A percentile compares a stretch with the other conserved stretches of the same genome.
These are phyloP conservation scores for Hirtodrosophila duncani DNA, from an alignment of 2,888 invertebrate species.

Conservation along the genomic window DNA sequence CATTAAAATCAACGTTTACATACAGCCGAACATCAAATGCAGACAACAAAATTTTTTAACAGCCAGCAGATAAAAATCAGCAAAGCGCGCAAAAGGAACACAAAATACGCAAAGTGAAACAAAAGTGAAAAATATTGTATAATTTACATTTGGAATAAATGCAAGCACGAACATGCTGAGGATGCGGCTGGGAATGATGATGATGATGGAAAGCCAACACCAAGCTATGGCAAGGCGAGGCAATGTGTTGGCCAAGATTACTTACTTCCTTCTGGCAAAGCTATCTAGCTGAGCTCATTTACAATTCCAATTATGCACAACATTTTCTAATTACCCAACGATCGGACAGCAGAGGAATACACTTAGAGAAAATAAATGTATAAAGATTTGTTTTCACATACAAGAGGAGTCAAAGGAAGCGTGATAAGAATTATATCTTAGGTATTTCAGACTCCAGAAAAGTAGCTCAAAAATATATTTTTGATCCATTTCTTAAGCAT, in stretches of 20 bases:
- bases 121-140: constrained; percentile 63
- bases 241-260: constrained; percentile 55
- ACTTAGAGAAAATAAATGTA: neutral
- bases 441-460: too few relatives aligned
- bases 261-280: constrained; percentile 50
- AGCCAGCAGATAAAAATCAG: constrained; percentile 66
- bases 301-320: constrained; percentile 73
- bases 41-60: constrained; percentile 65
- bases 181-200: neutral
- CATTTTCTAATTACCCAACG: constrained; percentile 73
- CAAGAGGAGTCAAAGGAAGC: too few relatives aligned
- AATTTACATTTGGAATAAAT: constrained; percentile 65
- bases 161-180: constrained; percentile 51
- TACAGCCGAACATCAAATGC: constrained; percentile 61
- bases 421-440: too few relatives aligned
- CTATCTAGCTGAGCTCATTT: constrained; percentile 58
- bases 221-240: too few relatives aligned
- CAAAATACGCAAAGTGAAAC: constrained; percentile 37
- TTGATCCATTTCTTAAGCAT: too few relatives aligned
- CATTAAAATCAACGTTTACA: constrained; percentile 70
- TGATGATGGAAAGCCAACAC: constrained; percentile 53
- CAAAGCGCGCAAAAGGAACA: constrained; percentile 38
- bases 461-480: too few relatives aligned
- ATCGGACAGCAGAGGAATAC: constrained; percentile 48
- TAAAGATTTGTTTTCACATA: too few relatives aligned